Base-by-base conservation (phyloP, 2,797 vertebrate species). In the Acipenser oxyrinchus region DNA sequence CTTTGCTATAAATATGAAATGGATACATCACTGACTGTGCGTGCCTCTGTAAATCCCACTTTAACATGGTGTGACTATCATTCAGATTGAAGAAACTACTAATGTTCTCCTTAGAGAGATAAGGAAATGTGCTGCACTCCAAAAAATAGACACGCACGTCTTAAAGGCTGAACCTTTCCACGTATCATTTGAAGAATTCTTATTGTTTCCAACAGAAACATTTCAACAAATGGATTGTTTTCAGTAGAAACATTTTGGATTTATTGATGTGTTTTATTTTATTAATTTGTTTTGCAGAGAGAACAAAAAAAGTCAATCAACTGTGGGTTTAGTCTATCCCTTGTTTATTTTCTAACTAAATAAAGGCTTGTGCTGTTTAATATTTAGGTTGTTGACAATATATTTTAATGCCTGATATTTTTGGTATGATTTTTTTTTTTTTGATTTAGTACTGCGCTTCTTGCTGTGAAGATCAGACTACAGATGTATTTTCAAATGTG, bases 401-500 rank as follows among this genome's bases (percentile, higher is more conserved):
- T 23, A 61, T 49, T 55, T 11, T 68, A 64, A 63, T 68, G 51
- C 62, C 8, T 23, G 3, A 63, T 23, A 48, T 64, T 71, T 37
- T 64, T 51, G 10, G 49, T 64, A 55, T 61, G 6, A 65, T 61
- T 51, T 65, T 64, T 61, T 23, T 70, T 61, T 51, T 60, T 68
- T 61, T 55, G 13, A 68, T 71, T 68, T 68, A 68, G 57, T 48
- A 49, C 51, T 59, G 55, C 49, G 50, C 65, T 57, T 18, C 64
- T 70, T 55, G 62, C 67, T 66, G 67, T 68, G n/a, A 59, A 66
- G 50, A 68, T 63, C 57, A n/a, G 49, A 49, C 62, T 64, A 60
- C 62, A 61, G 66, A 68, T 69, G 3, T 53, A 76, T 73, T 23
- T 81, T 77, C 64, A 76, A 73, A 75, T 73, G 75, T 84, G 66